phyloP scores from a whole-genome alignment of 2,888 invertebrate species.

The Rhagophthalmus giganteus region DNA sequence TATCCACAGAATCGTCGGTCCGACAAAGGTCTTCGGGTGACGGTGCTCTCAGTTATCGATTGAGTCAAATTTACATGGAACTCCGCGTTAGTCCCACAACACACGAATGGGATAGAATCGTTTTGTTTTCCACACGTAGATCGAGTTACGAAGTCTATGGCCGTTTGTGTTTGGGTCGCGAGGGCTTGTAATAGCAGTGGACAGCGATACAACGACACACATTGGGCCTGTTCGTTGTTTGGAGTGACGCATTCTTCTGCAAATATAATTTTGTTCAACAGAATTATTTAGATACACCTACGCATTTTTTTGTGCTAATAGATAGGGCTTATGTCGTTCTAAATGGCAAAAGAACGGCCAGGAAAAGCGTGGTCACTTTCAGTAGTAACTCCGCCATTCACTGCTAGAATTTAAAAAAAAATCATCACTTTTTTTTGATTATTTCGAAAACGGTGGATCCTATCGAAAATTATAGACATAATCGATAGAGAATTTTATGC shows the following conservation, averaged over 20 bases:
- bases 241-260: background rate
- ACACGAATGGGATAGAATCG: background rate
- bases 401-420: no score
- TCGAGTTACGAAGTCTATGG: background rate
- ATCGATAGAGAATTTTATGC: no score
- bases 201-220: background rate
- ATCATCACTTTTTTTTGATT: no score
- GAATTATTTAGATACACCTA: no score
- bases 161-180: background rate
- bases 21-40: background rate
- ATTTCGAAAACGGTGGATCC: no score
- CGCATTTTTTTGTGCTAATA: no score
- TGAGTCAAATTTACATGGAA: background rate
- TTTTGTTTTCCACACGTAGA: background rate
- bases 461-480: no score
- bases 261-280: no score
- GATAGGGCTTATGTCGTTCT: no score
- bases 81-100: background rate
- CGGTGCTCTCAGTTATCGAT: background rate
- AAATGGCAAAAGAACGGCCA: no score
- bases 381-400: no score
- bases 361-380: no score
- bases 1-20: background rate
- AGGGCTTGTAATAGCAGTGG: background rate
- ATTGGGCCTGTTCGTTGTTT: background rate